Base-by-base conservation (phyloP, 2,888 invertebrate genomes). In the Caenorhabditis drosophilae region DNA sequence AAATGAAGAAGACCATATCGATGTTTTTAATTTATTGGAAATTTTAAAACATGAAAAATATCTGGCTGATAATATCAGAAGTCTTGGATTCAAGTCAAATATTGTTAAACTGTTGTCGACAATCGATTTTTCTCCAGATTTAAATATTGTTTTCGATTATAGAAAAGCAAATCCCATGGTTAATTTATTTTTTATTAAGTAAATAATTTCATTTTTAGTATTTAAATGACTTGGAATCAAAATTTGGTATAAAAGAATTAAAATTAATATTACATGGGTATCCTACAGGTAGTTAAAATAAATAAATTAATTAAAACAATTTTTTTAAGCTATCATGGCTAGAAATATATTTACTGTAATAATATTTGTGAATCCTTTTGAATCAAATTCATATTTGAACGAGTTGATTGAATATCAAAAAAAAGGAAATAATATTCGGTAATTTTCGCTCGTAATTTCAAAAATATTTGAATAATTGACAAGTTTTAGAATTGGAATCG, bases 1-100 rank as follows among this genome's bases (percentile, higher is more conserved):
- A 1, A 49, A 92, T 80, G 95, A 96, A 85, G 89, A 93, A 31
- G 96, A 97, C 80, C 95, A 96, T 85, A 89, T 93, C 27, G 96
- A 97, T 84, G 87, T 95, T 27, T 90, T 92, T 84, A 89, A 91
- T 0, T 87, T 98, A 35, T 85, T 96, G 26, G 91, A 94, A 61
- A 89, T 90, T 0, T 84, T 97, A 55, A 88, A 91, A 55, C 89
- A 90, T 67, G 97, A 97, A 84, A 88, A 92, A 55, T 88, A 90
- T 55, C 89, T 92, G 11, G 83, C 85, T 62, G 40, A 54, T 7
- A 22, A n/a, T 11, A 9, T 57, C 2, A 16, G 12, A 7, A 27
- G 49, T 0, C 31, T 51, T 11, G 57, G 57, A 48, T 40, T 63
- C 47, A 46, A 27, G 18, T 9, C 20, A 11, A 7, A 4, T 0